Conservation (phyloP, 2,888 invertebrate species). For the Drosophila neonasuta region DNA sequence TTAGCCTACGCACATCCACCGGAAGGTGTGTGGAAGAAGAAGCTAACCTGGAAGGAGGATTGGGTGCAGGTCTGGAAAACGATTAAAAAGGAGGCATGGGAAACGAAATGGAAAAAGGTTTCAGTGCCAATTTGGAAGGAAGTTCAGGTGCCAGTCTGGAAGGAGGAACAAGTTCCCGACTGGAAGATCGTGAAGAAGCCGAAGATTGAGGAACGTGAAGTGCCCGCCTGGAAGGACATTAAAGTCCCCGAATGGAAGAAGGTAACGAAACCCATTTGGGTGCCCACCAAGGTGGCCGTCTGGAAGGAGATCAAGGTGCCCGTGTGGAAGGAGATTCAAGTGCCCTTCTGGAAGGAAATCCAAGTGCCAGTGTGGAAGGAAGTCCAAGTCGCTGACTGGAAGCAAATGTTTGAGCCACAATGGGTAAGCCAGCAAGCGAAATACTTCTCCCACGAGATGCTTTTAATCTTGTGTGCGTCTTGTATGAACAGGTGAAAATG, state of each 20-base stretch:
- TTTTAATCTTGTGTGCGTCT: not conserved
- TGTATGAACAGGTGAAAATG: slow-evolving; percentile 80
- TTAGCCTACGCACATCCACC: slow-evolving; percentile 83
- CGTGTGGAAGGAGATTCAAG: slow-evolving; percentile 70
- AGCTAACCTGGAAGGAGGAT: slow-evolving; percentile 91
- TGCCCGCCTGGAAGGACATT: slow-evolving; percentile 89
- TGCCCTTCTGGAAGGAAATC: slow-evolving; percentile 85
- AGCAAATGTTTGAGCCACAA: slow-evolving; percentile 86
- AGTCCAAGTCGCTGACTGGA: slow-evolving; percentile 81
- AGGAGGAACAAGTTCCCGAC: slow-evolving; percentile 87
- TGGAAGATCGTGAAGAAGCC: slow-evolving; percentile 87
- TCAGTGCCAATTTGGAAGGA: slow-evolving; percentile 91
- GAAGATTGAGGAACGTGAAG: slow-evolving; percentile 87
- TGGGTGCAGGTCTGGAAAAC: slow-evolving; percentile 88
- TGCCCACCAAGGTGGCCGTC: slow-evolving; percentile 86
- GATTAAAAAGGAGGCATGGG: slow-evolving; percentile 89
- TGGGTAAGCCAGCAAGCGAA: slow-evolving; percentile 75
- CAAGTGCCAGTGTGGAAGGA: slow-evolving; percentile 89
- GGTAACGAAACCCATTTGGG: slow-evolving; percentile 82
- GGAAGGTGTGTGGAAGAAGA: slow-evolving; percentile 90
- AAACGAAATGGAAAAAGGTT: slow-evolving; percentile 89
- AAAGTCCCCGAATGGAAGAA: slow-evolving; percentile 87
- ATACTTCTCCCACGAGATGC: not conserved
- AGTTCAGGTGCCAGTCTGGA: slow-evolving; percentile 87
- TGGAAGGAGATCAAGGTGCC: slow-evolving; percentile 89